Percentiles rank a stretch among this genome's conserved stretches.
phyloP scores from a whole-genome alignment of 2,888 invertebrate species.

The Hirtodrosophila cameraria region DNA sequence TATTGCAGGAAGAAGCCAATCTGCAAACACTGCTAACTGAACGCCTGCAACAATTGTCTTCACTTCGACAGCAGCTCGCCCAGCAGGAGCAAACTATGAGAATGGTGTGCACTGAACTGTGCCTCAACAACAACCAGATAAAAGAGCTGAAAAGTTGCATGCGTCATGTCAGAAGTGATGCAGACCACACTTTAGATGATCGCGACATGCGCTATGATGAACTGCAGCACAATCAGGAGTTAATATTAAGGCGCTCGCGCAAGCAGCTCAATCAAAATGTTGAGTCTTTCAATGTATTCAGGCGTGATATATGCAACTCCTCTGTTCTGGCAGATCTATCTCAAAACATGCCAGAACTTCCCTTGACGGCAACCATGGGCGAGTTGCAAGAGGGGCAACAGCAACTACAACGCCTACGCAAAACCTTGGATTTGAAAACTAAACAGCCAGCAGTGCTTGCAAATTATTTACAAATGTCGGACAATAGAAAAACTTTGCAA shows the following conservation, averaged over 20 bases:
- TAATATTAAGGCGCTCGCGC: no score
- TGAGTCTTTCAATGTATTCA: constrained; percentile 22
- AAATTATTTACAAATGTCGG: not conserved
- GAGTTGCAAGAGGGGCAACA: constrained; percentile 2
- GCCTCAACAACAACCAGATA: not conserved
- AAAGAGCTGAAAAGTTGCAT: constrained; percentile 1
- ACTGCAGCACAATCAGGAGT: not conserved
- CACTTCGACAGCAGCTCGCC: not conserved
- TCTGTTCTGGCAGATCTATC: not conserved
- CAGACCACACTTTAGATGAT: not conserved
- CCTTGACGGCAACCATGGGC: not conserved
- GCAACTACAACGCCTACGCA: constrained; percentile 1
- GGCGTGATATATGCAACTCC: constrained; percentile 12
- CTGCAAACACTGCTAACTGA: constrained; percentile 10
- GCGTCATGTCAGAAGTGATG: not conserved
- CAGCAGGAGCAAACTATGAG: constrained; percentile 1
- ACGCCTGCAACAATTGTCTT: not conserved
- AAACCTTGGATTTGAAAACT: no score
- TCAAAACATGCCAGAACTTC: constrained; percentile 12
- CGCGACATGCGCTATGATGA: not conserved
- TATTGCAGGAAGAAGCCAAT: not conserved
- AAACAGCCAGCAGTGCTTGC: not conserved
- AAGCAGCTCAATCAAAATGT: not conserved
- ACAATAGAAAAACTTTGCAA: not conserved
- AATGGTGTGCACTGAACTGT: constrained; percentile 7